phyloP scores from a whole-genome alignment of 2,888 invertebrate genomes.

The Yponomeuta sedellus region DNA sequence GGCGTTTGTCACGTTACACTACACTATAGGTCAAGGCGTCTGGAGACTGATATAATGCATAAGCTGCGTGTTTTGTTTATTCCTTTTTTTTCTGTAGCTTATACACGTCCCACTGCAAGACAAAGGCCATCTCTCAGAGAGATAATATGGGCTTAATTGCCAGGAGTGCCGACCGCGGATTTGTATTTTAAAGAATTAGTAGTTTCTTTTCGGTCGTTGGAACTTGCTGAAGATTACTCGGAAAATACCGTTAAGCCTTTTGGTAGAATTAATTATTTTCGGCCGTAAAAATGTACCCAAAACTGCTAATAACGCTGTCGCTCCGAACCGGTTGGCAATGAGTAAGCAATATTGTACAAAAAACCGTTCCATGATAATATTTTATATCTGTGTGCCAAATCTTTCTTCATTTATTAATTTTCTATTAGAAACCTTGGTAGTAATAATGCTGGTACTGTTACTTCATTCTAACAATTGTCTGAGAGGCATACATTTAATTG shows the following conservation, averaged over 20 bases:
- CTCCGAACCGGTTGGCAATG: not conserved
- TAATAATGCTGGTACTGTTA: not conserved
- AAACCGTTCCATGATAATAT: constrained; percentile 15
- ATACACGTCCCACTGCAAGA: too few species aligned
- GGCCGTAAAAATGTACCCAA: not conserved
- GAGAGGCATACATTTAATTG: too few species aligned
- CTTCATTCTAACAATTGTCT: not conserved
- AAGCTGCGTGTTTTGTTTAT: too few species aligned
- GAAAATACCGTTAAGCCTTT: not conserved
- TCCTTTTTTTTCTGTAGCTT: too few species aligned
- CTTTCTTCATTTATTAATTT: constrained; percentile 17
- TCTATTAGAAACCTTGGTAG: not conserved
- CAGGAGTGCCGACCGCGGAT: not conserved
- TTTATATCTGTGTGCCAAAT: constrained; percentile 41
- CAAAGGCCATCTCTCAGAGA: too few species aligned
- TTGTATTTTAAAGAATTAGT: not conserved
- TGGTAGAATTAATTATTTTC: not conserved
- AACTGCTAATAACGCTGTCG: not conserved
- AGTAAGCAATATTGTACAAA: not conserved
- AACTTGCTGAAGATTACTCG: too few species aligned
- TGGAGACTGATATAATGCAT: not conserved
- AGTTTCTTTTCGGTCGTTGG: not conserved
- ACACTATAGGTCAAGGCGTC: not conserved
- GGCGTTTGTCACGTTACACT: not conserved
- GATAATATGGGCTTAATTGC: too few species aligned